Percentiles rank a stretch among this genome's conserved stretches.
phyloP scores from a whole-genome alignment of 2,113 vertebrate genomes.

The Calyptomena viridis region DNA sequence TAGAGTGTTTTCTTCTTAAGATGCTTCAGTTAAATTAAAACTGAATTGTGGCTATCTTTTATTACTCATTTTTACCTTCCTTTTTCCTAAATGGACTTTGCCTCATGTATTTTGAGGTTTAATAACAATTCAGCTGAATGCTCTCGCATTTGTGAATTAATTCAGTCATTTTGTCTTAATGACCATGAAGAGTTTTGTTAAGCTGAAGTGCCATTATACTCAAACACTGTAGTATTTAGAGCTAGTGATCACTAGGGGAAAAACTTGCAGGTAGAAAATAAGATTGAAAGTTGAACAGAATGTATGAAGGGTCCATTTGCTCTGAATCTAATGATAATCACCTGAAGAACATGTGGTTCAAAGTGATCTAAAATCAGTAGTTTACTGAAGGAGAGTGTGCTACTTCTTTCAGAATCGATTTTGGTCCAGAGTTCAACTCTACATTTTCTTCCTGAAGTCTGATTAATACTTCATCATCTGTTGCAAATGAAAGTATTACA shows the following conservation, averaged over 20 bases:
- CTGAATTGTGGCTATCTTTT: constrained; percentile 12
- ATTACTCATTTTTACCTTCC: constrained; percentile 12
- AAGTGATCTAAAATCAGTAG: not conserved
- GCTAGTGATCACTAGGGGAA: not conserved
- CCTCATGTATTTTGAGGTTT: constrained; percentile 29
- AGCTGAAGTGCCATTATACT: constrained; percentile 55
- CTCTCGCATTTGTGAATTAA: constrained; percentile 57
- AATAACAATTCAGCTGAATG: constrained; percentile 39
- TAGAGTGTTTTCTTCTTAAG: constrained; percentile 51
- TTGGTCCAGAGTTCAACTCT: not conserved
- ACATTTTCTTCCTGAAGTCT: not conserved
- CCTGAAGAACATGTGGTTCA: not conserved
- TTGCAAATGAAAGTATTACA: not conserved
- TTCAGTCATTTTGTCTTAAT: constrained; percentile 62
- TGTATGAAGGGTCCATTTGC: not conserved
- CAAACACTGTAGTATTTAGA: constrained; percentile 7
- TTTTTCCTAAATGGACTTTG: constrained; percentile 44
- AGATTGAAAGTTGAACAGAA: constrained; percentile 6
- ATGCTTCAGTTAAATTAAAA: constrained; percentile 23
- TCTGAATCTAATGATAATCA: constrained; percentile 29
- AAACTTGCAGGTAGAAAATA: constrained; percentile 24
- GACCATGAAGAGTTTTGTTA: constrained; percentile 58
- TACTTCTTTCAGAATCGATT: not conserved
- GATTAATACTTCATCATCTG: not conserved
- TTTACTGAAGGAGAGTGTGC: not conserved